Conservation (phyloP, 2,113 vertebrate genomes). For the Dissostichus mawsoni region DNA sequence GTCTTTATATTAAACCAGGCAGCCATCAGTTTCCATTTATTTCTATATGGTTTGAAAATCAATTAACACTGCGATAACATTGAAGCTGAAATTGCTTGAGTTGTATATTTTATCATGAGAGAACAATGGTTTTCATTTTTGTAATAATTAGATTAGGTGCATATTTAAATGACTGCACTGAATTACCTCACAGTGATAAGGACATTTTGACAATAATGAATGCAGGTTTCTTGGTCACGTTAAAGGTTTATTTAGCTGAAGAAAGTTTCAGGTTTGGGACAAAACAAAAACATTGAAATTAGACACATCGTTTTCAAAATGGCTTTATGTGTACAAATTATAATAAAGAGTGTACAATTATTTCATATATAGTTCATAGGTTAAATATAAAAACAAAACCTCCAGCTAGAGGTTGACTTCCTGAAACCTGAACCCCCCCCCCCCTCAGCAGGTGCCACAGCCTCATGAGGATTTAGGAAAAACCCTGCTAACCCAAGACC, state of each 20-base stretch:
- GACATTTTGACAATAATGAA: not conserved
- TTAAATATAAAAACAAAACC: not conserved
- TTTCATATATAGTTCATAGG: not conserved
- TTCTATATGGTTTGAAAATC: not conserved
- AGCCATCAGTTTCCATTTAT: not conserved
- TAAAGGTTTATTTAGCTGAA: not conserved
- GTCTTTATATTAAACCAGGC: not conserved
- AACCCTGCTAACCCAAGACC: constrained; percentile 46
- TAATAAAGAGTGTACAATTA: not conserved
- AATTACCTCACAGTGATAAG: not conserved
- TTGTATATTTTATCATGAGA: not conserved
- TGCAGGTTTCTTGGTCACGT: not conserved
- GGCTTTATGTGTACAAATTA: not conserved
- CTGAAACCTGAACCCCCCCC: not conserved
- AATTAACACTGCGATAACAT: not conserved
- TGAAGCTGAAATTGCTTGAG: not conserved
- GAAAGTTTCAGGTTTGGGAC: not conserved
- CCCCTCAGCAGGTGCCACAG: constrained; percentile 4
- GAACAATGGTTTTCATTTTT: not conserved
- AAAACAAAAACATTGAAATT: not conserved
- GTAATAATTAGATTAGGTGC: not conserved
- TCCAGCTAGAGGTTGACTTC: constrained; percentile 27
- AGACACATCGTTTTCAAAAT: not conserved
- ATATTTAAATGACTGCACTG: not conserved
- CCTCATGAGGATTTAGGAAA: constrained; percentile 47